Percentiles rank a stretch among this genome's conserved stretches.
Evolutionary conservation across 1,140 invertebrate species (phyloP).

Genomic region (Archegozetes longisetosus): DNA sequence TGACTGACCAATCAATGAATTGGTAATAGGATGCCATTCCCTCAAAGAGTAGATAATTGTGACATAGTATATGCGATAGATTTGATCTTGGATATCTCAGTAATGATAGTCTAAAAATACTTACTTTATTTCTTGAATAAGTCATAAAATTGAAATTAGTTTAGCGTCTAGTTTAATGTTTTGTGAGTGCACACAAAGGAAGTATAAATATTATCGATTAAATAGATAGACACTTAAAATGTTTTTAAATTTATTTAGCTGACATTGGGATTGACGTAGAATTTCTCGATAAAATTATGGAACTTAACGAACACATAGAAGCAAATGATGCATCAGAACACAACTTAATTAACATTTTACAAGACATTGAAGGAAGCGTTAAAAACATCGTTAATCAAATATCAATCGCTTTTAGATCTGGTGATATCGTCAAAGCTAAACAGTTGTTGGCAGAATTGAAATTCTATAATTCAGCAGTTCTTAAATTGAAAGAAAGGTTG

Average conservation of each 20-base stretch:
- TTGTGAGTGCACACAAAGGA: not conserved
- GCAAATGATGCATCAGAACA: constrained; percentile 26
- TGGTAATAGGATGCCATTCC: too few species aligned
- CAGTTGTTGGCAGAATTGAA: constrained; percentile 52
- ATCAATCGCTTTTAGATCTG: constrained; percentile 39
- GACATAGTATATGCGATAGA: too few species aligned
- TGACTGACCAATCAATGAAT: too few species aligned
- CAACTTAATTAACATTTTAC: not conserved
- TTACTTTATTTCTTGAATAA: too few species aligned
- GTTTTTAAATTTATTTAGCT: constrained; percentile 24
- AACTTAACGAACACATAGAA: constrained; percentile 62
- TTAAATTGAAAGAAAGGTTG: not conserved
- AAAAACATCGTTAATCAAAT: constrained; percentile 24
- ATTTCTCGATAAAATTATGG: constrained; percentile 73
- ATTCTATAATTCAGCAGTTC: constrained; percentile 44
- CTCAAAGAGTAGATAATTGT: too few species aligned
- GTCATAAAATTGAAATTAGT: not conserved
- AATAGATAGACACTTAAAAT: not conserved
- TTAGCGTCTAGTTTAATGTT: not conserved
- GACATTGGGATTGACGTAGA: constrained; percentile 42
- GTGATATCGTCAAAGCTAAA: constrained; percentile 42
- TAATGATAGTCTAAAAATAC: too few species aligned
- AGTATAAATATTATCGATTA: not conserved
- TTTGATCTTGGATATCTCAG: too few species aligned
- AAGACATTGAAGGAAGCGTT: not conserved